phyloP scores from a whole-genome alignment of 2,888 invertebrate species.

The Amiota communis region DNA sequence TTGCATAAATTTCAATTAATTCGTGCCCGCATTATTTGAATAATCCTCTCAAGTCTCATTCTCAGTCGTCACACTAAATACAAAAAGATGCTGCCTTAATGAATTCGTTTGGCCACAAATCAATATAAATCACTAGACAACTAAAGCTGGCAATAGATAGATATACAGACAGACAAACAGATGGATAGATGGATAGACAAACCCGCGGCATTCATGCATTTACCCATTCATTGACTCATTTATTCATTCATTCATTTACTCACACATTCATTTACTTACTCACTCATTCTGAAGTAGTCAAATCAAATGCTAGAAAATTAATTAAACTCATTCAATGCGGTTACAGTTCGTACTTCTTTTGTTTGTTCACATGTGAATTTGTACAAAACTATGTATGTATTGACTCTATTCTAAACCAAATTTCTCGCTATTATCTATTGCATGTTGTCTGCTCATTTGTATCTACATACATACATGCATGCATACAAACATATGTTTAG shows the following conservation, averaged over 20 bases:
- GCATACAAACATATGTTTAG: background rate
- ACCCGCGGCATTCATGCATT: background rate
- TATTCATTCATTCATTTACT: conserved; percentile 2
- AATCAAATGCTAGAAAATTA: conserved; percentile 62
- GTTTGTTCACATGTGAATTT: background rate
- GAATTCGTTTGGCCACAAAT: conserved; percentile 42
- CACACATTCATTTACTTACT: background rate
- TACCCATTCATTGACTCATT: background rate
- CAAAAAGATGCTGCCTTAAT: conserved; percentile 35
- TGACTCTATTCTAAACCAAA: background rate
- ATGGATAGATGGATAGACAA: background rate
- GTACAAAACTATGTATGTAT: background rate
- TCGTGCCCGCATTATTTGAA: conserved; percentile 36
- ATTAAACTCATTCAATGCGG: conserved; percentile 54
- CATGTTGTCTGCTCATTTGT: conserved; percentile 18
- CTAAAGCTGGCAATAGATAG: conserved; percentile 9
- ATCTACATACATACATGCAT: background rate
- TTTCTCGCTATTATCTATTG: conserved; percentile 22
- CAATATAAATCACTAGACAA: conserved; percentile 20
- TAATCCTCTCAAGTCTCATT: background rate
- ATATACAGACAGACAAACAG: background rate
- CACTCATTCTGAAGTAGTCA: conserved; percentile 43
- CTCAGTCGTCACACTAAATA: conserved; percentile 13
- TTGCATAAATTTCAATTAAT: conserved; percentile 50
- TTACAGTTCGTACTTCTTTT: conserved; percentile 19